Base-by-base conservation (phyloP, 2,113 vertebrate genomes). In the Tenebrosternarchus preto region DNA sequence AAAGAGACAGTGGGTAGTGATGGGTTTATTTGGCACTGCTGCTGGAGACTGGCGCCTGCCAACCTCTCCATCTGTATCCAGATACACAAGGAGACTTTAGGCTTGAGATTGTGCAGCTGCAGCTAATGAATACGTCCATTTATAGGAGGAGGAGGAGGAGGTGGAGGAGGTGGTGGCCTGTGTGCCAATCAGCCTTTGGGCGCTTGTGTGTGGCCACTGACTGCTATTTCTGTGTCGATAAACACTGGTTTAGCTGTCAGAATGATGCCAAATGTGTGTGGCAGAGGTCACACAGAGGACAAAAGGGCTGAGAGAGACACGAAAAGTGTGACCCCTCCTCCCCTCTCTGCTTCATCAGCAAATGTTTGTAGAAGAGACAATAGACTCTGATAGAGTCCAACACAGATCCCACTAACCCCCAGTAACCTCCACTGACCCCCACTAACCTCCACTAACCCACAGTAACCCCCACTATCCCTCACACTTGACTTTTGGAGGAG, bases 101-200 rank as follows among this genome's bases (percentile, higher is more conserved):
- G 81, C 60, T 78, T 83, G 85, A 77, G 76, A 70, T 73, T 50
- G 56, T 73, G 76, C 85, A 85, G 85, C 81, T 85, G 83, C 83
- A 83, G 73, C 78, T 83, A 73, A 85, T 87, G 83, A 87, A 87
- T 87, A 78, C 75, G 74, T 72, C 76, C 67, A 56, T 74, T 88
- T 83, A 75, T 68, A 73, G 71, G 63, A 57, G 79, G 79, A 80
- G 53, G 75, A 61, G 68, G 72, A 43, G 39, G 39, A 43, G 39
- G 68, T 59, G 71, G 61, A 57, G 78, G 78, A 80, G 53, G 67
- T 39, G 61, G 72, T 8, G 33, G 73, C 56, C 16, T 25, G 43
- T 50, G 70, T 74, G 73, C 81, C 75, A 80, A 82, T 77, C 82
- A 71, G 56, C 68, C 68, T 76, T 83, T 74, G 68, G 77, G 68